Conservation (phyloP, 2,797 vertebrate genomes). For the Spheniscus humboldti region DNA sequence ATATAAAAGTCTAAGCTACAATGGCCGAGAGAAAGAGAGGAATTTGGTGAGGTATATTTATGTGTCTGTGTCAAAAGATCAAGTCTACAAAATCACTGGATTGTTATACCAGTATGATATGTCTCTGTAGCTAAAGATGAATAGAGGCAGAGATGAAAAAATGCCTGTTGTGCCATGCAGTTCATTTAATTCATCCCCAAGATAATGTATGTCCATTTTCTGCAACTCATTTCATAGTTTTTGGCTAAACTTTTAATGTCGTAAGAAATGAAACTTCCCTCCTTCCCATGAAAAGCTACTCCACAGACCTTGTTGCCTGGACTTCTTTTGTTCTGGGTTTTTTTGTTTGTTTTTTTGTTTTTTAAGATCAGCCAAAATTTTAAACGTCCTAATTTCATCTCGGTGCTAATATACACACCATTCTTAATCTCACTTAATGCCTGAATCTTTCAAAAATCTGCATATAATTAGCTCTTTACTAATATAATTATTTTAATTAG, state of each 20-base stretch:
- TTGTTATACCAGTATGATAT: neutral
- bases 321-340: neutral
- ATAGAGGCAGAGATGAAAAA: neutral
- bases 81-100: slow-evolving; percentile 14
- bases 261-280: neutral
- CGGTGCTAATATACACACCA: neutral
- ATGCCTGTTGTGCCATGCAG: neutral
- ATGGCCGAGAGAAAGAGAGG: neutral
- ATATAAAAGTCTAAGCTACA: slow-evolving; percentile 7
- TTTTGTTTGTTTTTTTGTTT: neutral
- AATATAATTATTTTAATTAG: neutral
- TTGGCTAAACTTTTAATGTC: neutral
- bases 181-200: neutral
- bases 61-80: slow-evolving; percentile 20
- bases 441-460: neutral
- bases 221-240: neutral
- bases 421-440: neutral
- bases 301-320: neutral
- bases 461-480: neutral
- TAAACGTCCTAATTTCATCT: neutral
- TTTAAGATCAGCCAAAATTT: neutral
- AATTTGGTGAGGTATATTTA: slow-evolving; percentile 12
- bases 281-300: neutral
- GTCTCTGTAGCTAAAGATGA: neutral
- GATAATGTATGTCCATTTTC: neutral